These are phyloP conservation scores for Ceratina calcarata DNA, from an alignment of 1,140 invertebrate genomes.

Conservation along the genomic window DNA sequence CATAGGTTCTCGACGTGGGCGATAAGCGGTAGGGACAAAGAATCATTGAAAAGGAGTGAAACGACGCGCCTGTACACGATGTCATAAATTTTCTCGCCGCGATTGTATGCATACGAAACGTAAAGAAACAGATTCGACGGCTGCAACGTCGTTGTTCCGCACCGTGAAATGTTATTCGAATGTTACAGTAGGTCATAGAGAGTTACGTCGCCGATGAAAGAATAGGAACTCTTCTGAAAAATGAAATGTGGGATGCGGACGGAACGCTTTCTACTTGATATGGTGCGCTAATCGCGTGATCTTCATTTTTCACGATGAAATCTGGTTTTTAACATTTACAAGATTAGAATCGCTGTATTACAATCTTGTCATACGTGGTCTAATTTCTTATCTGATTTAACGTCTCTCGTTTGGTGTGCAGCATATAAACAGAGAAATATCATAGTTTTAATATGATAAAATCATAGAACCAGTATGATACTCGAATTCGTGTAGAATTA, in stretches of 20 bases:
- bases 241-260: constrained; percentile 16
- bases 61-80: background rate
- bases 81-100: constrained; percentile 17
- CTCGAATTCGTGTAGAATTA: too few relatives aligned
- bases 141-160: background rate
- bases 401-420: too few relatives aligned
- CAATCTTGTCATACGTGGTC: too few relatives aligned
- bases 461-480: too few relatives aligned
- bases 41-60: background rate
- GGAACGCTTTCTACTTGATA: constrained; percentile 27
- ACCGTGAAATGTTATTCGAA: constrained; percentile 42
- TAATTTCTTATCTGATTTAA: too few relatives aligned
- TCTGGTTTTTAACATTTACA: too few relatives aligned
- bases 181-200: constrained; percentile 43
- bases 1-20: constrained; percentile 7
- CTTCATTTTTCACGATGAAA: constrained; percentile 1
- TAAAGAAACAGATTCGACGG: background rate
- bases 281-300: constrained; percentile 11
- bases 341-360: too few relatives aligned
- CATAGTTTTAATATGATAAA: too few relatives aligned
- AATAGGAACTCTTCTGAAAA: constrained; percentile 10
- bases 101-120: background rate
- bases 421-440: too few relatives aligned
- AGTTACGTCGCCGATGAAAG: constrained; percentile 34
- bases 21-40: background rate